These are phyloP conservation scores for Cetonia aurata DNA, from an alignment of 2,888 invertebrate species.

Conservation along the genomic window DNA sequence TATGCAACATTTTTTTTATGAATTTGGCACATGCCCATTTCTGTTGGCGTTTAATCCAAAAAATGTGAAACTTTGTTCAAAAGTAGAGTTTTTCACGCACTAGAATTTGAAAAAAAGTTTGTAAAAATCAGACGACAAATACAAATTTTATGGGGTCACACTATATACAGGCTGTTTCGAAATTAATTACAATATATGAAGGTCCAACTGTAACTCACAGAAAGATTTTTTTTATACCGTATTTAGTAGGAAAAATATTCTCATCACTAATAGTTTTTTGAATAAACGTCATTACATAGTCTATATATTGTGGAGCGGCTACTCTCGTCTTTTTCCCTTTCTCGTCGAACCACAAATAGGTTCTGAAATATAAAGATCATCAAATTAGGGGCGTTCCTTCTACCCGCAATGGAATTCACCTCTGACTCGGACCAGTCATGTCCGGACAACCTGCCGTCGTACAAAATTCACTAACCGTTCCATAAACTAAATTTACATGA, in stretches of 20 bases:
- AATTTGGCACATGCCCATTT: too few species aligned
- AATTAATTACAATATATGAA: too few species aligned
- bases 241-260: slow-evolving; percentile 97
- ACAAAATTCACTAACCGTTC: slow-evolving; percentile 98
- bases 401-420: slow-evolving; percentile 69
- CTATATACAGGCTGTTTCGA: too few species aligned
- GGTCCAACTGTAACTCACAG: too few species aligned
- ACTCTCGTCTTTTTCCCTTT: slow-evolving; percentile 98
- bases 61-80: too few species aligned
- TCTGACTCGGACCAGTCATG: slow-evolving; percentile 96
- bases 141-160: too few species aligned
- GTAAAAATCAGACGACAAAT: too few species aligned
- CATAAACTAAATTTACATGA: slow-evolving; percentile 98
- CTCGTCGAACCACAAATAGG: slow-evolving; percentile 98
- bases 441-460: slow-evolving; percentile 95
- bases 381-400: slow-evolving; percentile 5
- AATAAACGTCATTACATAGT: slow-evolving; percentile 98
- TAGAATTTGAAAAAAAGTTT: too few species aligned
- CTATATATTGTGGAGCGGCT: slow-evolving; percentile 98
- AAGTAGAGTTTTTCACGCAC: too few species aligned
- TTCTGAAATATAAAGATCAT: slow-evolving; percentile 71
- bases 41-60: too few species aligned
- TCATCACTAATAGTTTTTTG: slow-evolving; percentile 98
- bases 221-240: slow-evolving; percentile 75
- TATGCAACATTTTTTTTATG: too few species aligned